phyloP scores from a whole-genome alignment of 1,140 invertebrate species.

The Drosophila mayri region DNA sequence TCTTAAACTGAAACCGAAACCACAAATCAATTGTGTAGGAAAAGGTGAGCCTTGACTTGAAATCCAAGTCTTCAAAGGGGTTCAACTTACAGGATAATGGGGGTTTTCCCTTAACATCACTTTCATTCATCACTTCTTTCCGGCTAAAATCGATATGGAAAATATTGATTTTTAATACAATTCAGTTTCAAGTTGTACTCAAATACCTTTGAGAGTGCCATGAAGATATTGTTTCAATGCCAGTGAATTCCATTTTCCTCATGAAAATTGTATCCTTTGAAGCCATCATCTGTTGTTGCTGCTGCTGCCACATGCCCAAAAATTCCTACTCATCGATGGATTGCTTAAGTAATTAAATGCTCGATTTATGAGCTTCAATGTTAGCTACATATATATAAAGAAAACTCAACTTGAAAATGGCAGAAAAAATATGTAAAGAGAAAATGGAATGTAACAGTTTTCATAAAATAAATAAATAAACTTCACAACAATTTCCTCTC shows the following conservation, averaged over 20 bases:
- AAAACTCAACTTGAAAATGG: conserved; percentile 14
- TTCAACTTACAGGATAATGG: neutral
- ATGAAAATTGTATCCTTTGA: neutral
- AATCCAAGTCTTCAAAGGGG: neutral
- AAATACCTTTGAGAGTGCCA: neutral
- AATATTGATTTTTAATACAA: neutral
- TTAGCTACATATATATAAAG: neutral
- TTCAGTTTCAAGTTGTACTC: neutral
- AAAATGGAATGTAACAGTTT: conserved; percentile 25
- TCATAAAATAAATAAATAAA: conserved; percentile 51
- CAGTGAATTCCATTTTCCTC: neutral
- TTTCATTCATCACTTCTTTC: neutral
- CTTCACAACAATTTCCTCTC: conserved; percentile 46
- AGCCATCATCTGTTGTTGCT: no score
- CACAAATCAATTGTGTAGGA: neutral
- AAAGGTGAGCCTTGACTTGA: neutral
- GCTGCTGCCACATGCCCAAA: conserved; percentile 13
- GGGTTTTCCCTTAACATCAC: neutral
- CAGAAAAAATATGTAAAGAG: neutral
- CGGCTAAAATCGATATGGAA: neutral
- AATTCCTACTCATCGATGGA: conserved; percentile 1
- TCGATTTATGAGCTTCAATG: conserved; percentile 12
- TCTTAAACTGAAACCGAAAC: neutral
- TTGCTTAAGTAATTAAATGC: conserved; percentile 60
- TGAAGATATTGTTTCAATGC: neutral